Base-by-base conservation (phyloP, 2,888 invertebrate genomes). In the Clepsis dumicolana region DNA sequence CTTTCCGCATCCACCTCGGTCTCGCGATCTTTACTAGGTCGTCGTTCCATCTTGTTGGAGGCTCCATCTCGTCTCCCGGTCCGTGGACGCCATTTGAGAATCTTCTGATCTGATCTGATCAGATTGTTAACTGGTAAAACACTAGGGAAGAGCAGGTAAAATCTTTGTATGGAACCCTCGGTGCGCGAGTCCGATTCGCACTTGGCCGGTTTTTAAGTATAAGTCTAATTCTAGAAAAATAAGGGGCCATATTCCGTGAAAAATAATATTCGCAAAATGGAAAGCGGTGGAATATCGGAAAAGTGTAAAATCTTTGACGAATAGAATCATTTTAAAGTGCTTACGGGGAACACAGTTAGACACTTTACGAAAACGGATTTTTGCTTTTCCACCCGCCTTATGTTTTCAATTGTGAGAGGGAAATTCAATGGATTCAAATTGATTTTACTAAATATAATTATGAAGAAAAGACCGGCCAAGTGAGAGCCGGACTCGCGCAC, bases 281-380 rank as follows among this genome's bases (percentile, higher is more conserved):
- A 62, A 66, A 61, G 44, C 48, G 61, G 48, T 66, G 61, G 12
- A 62, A 62, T 66, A 67, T 67, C 50, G 67, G 67, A 67, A 67
- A 66, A 66, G 67, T 63, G 62, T 63, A 63, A 67, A 67, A 67
- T 50, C 62, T 63, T 66, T 66, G 66, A 66, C 62, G 66, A 61
- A 67, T 67, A 62, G 67, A 67, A 67, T 67, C 50, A 67, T 67
- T 67, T 67, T 67, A 67, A 67, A 67, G 67, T 67, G 67, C 67
- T 67, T 67, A 67, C 56, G 56, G 63, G 62, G 62, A 67, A 67
- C 67, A 67, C 67, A 67, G 62, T 67, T 67, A 62, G 67, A 67
- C 67, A 67, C 67, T 67, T 67, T 67, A 67, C 67, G 62, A 67
- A 67, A 67, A 67, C 63, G 67, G 67, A 63, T 63, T 67, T 67